Evolutionary conservation across 2,113 vertebrate species (phyloP).

Genomic region (Candoia aspera): DNA sequence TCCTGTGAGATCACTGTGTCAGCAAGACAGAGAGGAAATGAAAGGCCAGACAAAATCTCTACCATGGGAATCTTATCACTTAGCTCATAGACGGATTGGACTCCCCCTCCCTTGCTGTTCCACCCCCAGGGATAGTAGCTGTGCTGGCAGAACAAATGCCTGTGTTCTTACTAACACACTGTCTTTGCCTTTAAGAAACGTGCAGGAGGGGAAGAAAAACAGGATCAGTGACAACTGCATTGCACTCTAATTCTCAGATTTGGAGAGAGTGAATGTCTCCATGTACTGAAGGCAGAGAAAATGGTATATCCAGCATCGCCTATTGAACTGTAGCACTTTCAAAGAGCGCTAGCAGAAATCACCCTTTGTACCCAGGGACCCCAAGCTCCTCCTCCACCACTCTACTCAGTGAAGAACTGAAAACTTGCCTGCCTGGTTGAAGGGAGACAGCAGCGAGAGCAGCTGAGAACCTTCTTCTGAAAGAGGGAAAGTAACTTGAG

Average conservation of each 20-base stretch:
- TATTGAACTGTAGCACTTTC: constrained; percentile 15
- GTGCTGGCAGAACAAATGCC: constrained; percentile 33
- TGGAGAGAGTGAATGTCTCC: not conserved
- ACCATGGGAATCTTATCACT: constrained; percentile 54
- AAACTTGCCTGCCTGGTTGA: not conserved
- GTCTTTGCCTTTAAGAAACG: constrained; percentile 51
- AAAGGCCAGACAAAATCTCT: constrained; percentile 54
- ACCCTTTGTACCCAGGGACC: constrained; percentile 90
- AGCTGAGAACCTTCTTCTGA: constrained; percentile 16
- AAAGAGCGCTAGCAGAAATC: constrained; percentile 66
- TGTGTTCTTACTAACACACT: constrained; percentile 33
- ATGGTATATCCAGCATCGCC: constrained; percentile 27
- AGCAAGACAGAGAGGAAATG: constrained; percentile 43
- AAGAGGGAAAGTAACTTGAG: not conserved
- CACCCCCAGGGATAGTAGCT: constrained; percentile 30
- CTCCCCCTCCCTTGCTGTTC: not conserved
- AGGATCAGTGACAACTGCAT: not conserved
- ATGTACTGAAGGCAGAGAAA: too few species aligned
- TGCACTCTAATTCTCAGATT: not conserved
- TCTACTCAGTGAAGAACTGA: constrained; percentile 45
- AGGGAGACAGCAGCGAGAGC: not conserved
- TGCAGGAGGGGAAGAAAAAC: constrained; percentile 48
- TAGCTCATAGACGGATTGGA: constrained; percentile 42
- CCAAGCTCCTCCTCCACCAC: constrained; percentile 79
- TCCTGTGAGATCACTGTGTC: constrained; percentile 59